Conservation (phyloP, 2,113 vertebrate genomes). For the Oreocharis arfaki region DNA sequence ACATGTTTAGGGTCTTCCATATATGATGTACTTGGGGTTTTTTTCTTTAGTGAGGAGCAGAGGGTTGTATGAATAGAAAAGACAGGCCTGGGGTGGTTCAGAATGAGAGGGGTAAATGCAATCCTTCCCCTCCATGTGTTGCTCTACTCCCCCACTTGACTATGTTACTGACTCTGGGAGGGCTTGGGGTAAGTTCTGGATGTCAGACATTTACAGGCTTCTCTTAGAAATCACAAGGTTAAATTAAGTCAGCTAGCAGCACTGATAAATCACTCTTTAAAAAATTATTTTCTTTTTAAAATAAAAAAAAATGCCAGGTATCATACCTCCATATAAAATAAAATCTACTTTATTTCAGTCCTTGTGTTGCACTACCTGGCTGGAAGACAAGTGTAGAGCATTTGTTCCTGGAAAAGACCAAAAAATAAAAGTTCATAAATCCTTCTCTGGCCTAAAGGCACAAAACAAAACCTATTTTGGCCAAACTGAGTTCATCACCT, state of each 20-base stretch:
- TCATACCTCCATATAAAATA: conserved; percentile 12
- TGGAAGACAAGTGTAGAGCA: conserved; percentile 28
- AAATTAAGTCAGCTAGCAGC: background rate
- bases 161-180: background rate
- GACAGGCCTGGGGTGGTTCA: background rate
- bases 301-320: background rate
- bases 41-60: background rate
- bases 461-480: conserved; percentile 28
- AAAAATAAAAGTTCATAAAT: conserved; percentile 35
- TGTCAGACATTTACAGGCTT: background rate
- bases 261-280: background rate
- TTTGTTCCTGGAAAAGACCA: conserved; percentile 51
- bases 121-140: background rate
- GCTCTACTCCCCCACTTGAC: background rate
- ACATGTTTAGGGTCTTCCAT: background rate
- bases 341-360: background rate
- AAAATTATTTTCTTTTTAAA: background rate
- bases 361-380: background rate
- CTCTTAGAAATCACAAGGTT: background rate
- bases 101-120: background rate
- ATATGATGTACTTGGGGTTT: background rate
- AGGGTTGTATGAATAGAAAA: background rate
- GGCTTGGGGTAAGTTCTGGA: background rate
- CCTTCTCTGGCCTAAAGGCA: conserved; percentile 31
- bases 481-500: conserved; percentile 38